Conservation (phyloP, 2,797 vertebrate species). For the Pampus argenteus region DNA sequence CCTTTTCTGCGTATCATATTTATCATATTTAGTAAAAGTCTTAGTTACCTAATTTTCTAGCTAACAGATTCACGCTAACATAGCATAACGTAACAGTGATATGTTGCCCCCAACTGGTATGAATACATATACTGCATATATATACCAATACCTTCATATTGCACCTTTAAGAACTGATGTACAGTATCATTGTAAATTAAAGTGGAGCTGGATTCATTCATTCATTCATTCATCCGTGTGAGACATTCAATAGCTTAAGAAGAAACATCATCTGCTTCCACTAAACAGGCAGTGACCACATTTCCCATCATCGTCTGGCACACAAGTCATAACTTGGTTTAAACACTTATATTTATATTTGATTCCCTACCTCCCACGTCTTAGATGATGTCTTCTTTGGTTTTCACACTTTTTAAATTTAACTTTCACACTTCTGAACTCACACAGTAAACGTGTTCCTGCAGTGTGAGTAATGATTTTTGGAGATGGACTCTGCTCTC, state of each 20-base stretch:
- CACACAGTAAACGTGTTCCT: constrained; percentile 10
- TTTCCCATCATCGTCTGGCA: constrained; percentile 48
- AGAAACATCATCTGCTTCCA: constrained; percentile 30
- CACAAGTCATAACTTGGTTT: constrained; percentile 27
- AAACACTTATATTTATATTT: neutral
- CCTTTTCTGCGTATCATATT: too few species aligned
- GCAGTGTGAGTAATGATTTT: constrained; percentile 39
- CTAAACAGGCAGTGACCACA: constrained; percentile 14
- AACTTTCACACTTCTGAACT: constrained; percentile 13
- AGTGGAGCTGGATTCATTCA: neutral
- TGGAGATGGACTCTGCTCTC: constrained; percentile 33
- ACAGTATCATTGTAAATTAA: neutral
- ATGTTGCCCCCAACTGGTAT: too few species aligned
- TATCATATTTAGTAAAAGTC: too few species aligned
- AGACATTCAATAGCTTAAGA: constrained; percentile 15
- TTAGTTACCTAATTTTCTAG: too few species aligned
- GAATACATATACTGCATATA: too few species aligned
- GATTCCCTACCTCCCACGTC: constrained; percentile 10
- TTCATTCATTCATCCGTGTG: constrained; percentile 15
- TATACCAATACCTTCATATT: too few species aligned
- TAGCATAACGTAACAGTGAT: too few species aligned
- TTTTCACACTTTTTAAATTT: constrained; percentile 30
- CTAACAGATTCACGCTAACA: too few species aligned
- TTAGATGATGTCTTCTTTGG: constrained; percentile 2
- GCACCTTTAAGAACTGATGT: neutral